Evolutionary conservation across 2,888 invertebrate genomes (phyloP), one percentile per base, ranked within the genome.

Genomic region (Drosophila prostipennis): DNA sequence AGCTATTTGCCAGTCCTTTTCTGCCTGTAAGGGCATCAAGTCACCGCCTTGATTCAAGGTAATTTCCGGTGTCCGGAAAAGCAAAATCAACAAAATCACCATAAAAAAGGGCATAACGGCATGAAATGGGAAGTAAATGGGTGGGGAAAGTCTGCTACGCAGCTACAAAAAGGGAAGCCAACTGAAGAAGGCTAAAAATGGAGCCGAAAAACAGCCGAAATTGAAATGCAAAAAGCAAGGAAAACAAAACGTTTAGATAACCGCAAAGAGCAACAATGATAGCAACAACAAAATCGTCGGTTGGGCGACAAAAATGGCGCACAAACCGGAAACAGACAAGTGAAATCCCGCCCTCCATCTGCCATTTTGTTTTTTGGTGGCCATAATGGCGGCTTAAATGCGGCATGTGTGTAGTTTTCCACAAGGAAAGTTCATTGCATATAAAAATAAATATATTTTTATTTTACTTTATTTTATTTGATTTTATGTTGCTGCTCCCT

Each of bases 21-120:
- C 0, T 14, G 26, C 39, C 14, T 46, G 61, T 32, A 49, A 55
- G 54, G 8, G 56, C n/a, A 55, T 56, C 19, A 32, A 29, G 34
- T 42, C 19, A 10, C 49, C 36, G 43, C 34, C 68, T 45, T 49
- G 49, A 48, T 61, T 42, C 37, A 16, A 26, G 26, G 14, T 29
- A 10, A 46, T 61, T 45, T 69, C 46, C 29, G 43, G 53, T 68
- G 58, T 36, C 54, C 72, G 74, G 61, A 84, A 83, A 70, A 80
- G 61, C 69, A 75, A 87, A 81, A 82, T 82, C 85, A 84, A 81
- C 77, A 79, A 75, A 79, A 82, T 87, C 82, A 84, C 85, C 81
- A 82, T 84, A 82, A 84, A 81, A 77, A 65, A 63, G 71, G 63
- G 71, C 69, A 87, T 73, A 79, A 74, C 68, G 59, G 59, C 40